Evolutionary conservation across 2,888 invertebrate genomes (phyloP).

Genomic region (Athripsodes cinereus): DNA sequence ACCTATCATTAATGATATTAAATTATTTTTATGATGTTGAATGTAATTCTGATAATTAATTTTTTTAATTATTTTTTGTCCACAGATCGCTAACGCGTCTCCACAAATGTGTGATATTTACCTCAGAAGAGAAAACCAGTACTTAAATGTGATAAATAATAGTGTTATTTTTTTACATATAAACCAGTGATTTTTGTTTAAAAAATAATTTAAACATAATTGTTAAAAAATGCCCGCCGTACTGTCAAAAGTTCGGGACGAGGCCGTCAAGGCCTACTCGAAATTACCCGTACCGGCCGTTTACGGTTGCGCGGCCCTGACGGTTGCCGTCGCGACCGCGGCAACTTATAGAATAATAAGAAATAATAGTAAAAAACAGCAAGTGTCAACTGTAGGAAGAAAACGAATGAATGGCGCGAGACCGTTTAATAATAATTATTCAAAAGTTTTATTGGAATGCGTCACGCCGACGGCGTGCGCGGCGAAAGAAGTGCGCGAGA

Average conservation of each 20-base stretch:
- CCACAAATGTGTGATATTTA: too few relatives aligned
- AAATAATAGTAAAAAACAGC: slow-evolving; percentile 41
- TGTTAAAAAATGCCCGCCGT: slow-evolving; percentile 43
- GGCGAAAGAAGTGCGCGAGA: slow-evolving; percentile 43
- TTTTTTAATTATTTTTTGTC: too few relatives aligned
- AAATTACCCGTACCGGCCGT: slow-evolving; percentile 15
- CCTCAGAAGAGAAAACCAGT: too few relatives aligned
- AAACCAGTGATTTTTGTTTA: too few relatives aligned
- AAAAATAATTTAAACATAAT: too few relatives aligned
- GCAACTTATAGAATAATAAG: slow-evolving; percentile 46
- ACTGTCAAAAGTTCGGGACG: slow-evolving; percentile 43
- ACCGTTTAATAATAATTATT: slow-evolving; percentile 30
- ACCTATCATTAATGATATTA: too few relatives aligned
- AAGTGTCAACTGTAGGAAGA: slow-evolving; percentile 30
- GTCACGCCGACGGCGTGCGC: slow-evolving; percentile 37
- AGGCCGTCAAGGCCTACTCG: slow-evolving; percentile 26
- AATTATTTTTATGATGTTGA: too few relatives aligned
- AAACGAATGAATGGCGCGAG: slow-evolving; percentile 38
- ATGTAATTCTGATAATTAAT: too few relatives aligned
- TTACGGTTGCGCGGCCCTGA: slow-evolving; percentile 15
- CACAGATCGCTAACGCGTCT: too few relatives aligned
- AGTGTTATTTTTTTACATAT: too few relatives aligned
- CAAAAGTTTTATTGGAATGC: slow-evolving; percentile 25
- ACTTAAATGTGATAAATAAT: too few relatives aligned
- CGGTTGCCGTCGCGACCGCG: slow-evolving; percentile 39